Base-by-base conservation (phyloP, 2,797 vertebrate genomes). In the Cryptoprocta ferox region DNA sequence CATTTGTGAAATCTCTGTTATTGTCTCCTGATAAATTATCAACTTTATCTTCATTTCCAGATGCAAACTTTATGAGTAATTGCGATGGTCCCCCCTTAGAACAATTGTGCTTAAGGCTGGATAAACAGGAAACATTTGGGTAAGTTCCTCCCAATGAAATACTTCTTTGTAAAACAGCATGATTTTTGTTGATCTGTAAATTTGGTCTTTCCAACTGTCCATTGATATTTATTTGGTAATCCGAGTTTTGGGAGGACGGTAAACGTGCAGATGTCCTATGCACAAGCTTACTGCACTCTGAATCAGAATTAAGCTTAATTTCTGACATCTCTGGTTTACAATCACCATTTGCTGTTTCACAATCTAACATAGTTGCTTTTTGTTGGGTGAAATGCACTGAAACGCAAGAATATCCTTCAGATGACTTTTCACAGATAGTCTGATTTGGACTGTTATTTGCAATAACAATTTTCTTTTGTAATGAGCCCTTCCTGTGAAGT, bases 51-150 rank as follows among this genome's bases (percentile, higher is more conserved):
- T 99, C 99, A 96, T 98, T 99, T 97, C 99, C 99, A 76, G 99
- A 98, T 95, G 99, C 99, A 98, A 99, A 99, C 97, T 99, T 99
- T 98, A 99, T 99, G 98, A 99, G 99, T 95, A 99, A 99, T 91
- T 99, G 99, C 88, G 99, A 99, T 95, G 99, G 98, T 97, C 98
- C 98, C 80, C 98, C 98, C 95, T 97, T 98, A 2, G 98, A 98
- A 98, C 98, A 99, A 95, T 95, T 98, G 92, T 99, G 99, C 95
- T 99, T 99, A 98, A 99, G 98, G 97, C 99, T 99, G 45, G 99
- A 99, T 98, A 99, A 99, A 71, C 99, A 99, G 97, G 99, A 99
- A 98, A 99, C 98, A 98, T 99, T 99, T 19, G 98, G 97, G 32
- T 96, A 98, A 19, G 99, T 99, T 91, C 99, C 99, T 98, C 99